Conservation (phyloP, 2,113 vertebrate species). For the Hippocampus abdominalis region DNA sequence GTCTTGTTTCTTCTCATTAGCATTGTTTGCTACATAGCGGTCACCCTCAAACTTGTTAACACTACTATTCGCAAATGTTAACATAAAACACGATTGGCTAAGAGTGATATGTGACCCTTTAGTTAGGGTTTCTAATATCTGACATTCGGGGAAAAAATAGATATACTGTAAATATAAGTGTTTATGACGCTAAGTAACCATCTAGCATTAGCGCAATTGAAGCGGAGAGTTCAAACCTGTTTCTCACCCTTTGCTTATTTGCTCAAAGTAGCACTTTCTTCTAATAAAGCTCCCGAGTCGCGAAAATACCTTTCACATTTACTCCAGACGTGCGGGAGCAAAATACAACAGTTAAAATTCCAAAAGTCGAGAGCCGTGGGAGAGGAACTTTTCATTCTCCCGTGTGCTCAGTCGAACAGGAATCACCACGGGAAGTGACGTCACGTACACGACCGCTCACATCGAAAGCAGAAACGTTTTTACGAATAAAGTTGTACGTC, state of each 20-base stretch:
- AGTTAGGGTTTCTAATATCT: no score
- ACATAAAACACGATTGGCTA: not conserved
- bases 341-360: not conserved
- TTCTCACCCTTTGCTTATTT: conserved; percentile 40
- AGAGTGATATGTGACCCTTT: not conserved
- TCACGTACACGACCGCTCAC: not conserved
- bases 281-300: not conserved
- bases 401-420: not conserved
- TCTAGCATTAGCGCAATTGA: conserved; percentile 29
- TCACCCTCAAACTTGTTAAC: conserved; percentile 4
- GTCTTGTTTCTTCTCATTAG: not conserved
- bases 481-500: not conserved
- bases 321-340: not conserved
- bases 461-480: conserved; percentile 17
- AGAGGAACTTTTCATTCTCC: conserved; percentile 36
- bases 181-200: not conserved
- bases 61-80: not conserved
- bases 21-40: not conserved
- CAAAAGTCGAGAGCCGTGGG: not conserved
- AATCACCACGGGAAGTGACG: conserved; percentile 23
- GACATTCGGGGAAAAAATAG: not conserved
- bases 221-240: not conserved
- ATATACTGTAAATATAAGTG: not conserved
- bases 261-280: not conserved
- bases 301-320: not conserved